Percentiles rank a stretch among this genome's conserved stretches.
Conservation (phyloP, 2,888 invertebrate species). For the Cantharis rustica region DNA sequence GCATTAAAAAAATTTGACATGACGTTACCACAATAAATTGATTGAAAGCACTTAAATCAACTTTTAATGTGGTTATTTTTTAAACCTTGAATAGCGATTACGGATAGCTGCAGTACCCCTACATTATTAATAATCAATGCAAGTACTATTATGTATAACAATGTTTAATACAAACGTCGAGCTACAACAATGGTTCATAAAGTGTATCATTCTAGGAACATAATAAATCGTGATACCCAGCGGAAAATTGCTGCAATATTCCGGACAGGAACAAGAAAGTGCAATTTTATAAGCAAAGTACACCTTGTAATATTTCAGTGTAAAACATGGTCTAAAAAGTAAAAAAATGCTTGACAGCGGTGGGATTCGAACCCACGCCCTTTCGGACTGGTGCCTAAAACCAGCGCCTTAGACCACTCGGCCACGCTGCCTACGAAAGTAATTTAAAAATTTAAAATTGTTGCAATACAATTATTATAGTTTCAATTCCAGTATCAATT, state of each 20-base stretch:
- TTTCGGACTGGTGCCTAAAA: slow-evolving; percentile 82
- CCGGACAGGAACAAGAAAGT: not conserved
- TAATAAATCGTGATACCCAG: not conserved
- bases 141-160: not conserved
- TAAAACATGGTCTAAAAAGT: not conserved
- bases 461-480: too few species aligned
- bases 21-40: not conserved
- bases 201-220: not conserved
- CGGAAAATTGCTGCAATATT: not conserved
- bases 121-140: not conserved
- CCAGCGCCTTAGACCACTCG: slow-evolving; percentile 89
- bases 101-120: not conserved
- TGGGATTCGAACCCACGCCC: slow-evolving; percentile 57
- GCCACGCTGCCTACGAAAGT: slow-evolving; percentile 70
- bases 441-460: too few species aligned
- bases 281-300: not conserved
- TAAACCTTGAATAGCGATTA: not conserved
- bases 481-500: not conserved
- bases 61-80: not conserved
- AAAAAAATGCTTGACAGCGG: slow-evolving; percentile 49
- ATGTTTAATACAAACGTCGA: not conserved
- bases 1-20: not conserved
- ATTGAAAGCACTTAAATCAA: not conserved
- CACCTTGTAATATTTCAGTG: not conserved
- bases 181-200: not conserved